Base-by-base conservation (phyloP, 2,113 vertebrate species). In the Coturnix japonica region DNA sequence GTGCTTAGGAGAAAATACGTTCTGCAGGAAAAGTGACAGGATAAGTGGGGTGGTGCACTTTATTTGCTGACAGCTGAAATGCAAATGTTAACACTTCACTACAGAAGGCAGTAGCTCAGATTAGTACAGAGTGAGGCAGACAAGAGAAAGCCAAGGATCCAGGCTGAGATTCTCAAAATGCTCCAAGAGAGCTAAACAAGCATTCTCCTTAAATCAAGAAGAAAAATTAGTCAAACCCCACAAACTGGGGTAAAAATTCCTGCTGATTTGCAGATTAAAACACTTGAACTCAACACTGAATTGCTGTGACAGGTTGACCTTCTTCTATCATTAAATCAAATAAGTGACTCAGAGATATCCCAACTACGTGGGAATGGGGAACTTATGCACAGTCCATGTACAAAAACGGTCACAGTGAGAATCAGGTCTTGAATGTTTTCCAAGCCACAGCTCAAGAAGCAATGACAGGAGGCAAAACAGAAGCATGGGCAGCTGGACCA, bases 111-210 rank as follows among this genome's bases (percentile, higher is more conserved):
- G 61, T 30, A 81, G 31, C 23, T 92, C 4, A 4, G 66, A 66
- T 46, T 56, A 61, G 46, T 37, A 67, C 0, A 2, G 63, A 35
- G 47, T 84, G 46, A 47, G 41, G 31, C 54, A 85, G 26, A 15
- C 63, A 75, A 41, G 28, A 67, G 64, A 57, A 30, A 20, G 53
- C 30, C 59, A 80, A 76, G 41, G 30, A 63, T 61, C 33, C 87
- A 85, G 65, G 54, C 49, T 49, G 60, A 89, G 49, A 51, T 87
- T 77, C 90, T 93, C 63, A 73, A 54, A 91, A 66, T 61, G 19
- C 20, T 95, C 66, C 76, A 71, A 43, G 19, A 81, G 18, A 87
- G 31, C 64, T 85, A 76, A 73, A 60, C 44, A 64, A 49, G 23
- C 35, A 77, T 59, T 59, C 44, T 90, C 26, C 12, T 70, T 75